Base-by-base conservation (phyloP, 2,888 invertebrate species). In the Neoascia interrupta region DNA sequence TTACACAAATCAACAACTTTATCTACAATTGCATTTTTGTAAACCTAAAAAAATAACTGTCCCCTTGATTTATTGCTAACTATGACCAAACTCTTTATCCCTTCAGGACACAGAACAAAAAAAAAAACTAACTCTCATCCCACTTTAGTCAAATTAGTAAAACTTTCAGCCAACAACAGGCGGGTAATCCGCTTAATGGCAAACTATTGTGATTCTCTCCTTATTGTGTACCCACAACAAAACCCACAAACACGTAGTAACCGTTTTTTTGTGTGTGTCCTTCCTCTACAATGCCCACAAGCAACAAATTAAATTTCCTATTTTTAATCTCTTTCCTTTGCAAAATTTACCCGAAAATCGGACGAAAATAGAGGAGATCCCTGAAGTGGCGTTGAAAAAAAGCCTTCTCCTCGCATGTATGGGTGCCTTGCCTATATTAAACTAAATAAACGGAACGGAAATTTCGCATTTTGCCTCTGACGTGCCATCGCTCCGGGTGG, bases 121-220 rank as follows among this genome's bases (percentile, higher is more conserved):
- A 41, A 31, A 51, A 13, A 31, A 18, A 31, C 37, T 18, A 23
- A 8, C 4, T 4, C 13, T 34, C 51, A 28, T 66, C 41, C 64
- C 53, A 60, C 73, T 68, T 73, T 73, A 66, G 73, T 34, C 49
- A 73, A 79, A 79, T 79, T 73, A 79, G 79, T 73, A 56, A 61
- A 73, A 47, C 73, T 61, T 51, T 54, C 31, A 23, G 28, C 28
- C 54, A 43, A 58, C 69, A 45, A 49, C 23, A 43, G 54, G 58
- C 64, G 64, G 66, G 54, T 73, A 73, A 79, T 79, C 79, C 66
- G 60, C 79, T 79, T 66, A 54, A 73, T 68, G 61, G 60, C 61
- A 60, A 72, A 72, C 76, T 79, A 79, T 79, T 79, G 61, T 73
- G 66, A 66, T 68, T 61, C 47, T 43, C 47, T 79, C 56, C 61